These are phyloP conservation scores for Poliocrania exsul DNA, from an alignment of 2,797 vertebrate genomes.

Conservation along the genomic window DNA sequence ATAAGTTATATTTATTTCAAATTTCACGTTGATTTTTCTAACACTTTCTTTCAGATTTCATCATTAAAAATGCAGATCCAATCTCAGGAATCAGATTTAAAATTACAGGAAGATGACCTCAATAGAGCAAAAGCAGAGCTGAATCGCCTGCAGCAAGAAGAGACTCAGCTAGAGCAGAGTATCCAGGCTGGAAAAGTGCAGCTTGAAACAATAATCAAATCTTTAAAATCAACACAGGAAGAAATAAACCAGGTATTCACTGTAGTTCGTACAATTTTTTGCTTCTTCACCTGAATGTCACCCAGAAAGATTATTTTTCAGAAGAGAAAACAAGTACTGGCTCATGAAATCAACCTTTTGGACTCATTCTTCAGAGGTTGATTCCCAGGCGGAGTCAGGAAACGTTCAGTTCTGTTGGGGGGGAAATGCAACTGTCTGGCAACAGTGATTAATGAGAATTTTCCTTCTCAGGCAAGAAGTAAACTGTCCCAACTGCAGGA, in stretches of 20 bases:
- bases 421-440: not conserved
- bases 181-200: constrained; percentile 93
- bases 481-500: constrained; percentile 93
- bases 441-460: not conserved
- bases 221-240: constrained; percentile 94
- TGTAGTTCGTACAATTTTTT: not conserved
- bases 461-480: constrained; percentile 82
- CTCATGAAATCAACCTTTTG: not conserved
- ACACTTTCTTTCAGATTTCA: constrained; percentile 83
- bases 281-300: not conserved
- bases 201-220: constrained; percentile 96
- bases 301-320: not conserved
- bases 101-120: constrained; percentile 92
- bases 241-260: constrained; percentile 93
- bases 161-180: constrained; percentile 93
- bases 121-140: constrained; percentile 90
- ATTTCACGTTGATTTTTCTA: not conserved
- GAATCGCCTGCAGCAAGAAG: constrained; percentile 91
- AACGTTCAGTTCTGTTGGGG: not conserved
- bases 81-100: constrained; percentile 93
- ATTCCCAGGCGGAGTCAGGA: not conserved
- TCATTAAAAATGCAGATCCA: constrained; percentile 93
- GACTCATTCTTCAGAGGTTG: not conserved
- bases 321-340: not conserved
- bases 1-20: not conserved